Base-by-base conservation (phyloP, 2,113 vertebrate species). In the Apodemus speciosus region DNA sequence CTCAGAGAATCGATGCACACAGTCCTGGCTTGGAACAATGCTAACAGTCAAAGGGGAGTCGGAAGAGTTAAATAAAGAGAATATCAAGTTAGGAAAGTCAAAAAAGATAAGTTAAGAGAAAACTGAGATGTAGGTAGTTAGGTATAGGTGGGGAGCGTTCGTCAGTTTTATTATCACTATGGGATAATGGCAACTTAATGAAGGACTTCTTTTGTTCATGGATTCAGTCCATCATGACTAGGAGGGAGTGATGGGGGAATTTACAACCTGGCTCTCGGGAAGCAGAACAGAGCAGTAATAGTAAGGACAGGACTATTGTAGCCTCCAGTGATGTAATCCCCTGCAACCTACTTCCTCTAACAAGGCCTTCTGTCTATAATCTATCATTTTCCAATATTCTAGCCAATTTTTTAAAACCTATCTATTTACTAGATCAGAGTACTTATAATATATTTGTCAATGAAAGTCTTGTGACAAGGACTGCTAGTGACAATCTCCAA, bases 141-240 rank as follows among this genome's bases (percentile, higher is more conserved):
- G 13, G 13, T 58, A 3, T 16, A 43, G 5, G 6, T 35, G n/a
- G 32, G 21, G 6, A 7, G 6, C 7, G 5, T 27, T 27, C 2
- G 49, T 38, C 3, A 53, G 32, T 25, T 68, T 68, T n/a, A n/a
- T 69, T n/a, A 16, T 69, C 21, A 25, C 46, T 66, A 32, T 38
- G 46, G 30, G 35, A 53, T 46, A 35, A 27, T 20, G 69, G 1
- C 8, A 40, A 71, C 14, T 27, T 71, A 56, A 56, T 35, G 3
- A 16, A 71, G 23, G 18, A 38, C 21, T 38, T 71, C 3, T 9
- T 87, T 71, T 87, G 13, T 6, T 56, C 13, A 18, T 86, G 8
- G 46, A n/a, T 68, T 66, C 35, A 85, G 16, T 51, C 30, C 40
- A 35, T 68, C 43, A 23, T 51, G 32, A 6, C 46, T 53, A 25